Base-by-base conservation (phyloP, 2,888 invertebrate genomes). In the Linyphia triangularis region DNA sequence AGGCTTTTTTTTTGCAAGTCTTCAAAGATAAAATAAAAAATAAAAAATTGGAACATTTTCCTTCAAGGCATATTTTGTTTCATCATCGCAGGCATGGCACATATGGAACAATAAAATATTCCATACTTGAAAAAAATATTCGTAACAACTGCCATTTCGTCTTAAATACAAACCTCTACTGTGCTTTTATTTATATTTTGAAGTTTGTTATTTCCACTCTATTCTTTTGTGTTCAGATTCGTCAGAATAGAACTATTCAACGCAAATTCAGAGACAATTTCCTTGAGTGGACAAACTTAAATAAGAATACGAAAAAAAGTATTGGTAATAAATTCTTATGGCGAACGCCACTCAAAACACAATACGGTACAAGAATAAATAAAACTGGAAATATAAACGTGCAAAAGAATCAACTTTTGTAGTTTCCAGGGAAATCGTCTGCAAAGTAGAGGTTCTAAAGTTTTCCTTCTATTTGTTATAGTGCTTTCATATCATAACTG, bases 331-430 rank as follows among this genome's bases (percentile, higher is more conserved):
- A 51, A n/a, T 13, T 51, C 5, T 51, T 3, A n/a, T 51, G 51
- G 51, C 13, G 13, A 51, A 51, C 51, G n/a, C n/a, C 51, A n/a
- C 51, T 16, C 51, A 51, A 51, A 51, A 51, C 5, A 51, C n/a
- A 10, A 51, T 51, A n/a, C 37, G 1, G 40, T 24, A 51, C 51
- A 77, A 33, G 63, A 77, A 77, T 61, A 75, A 75, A 77, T 22
- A 22, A 77, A 24, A 16, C 61, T 16, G 33, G n/a, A 30, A 67
- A 67, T n/a, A 67, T 26, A 33, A 67, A 13, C 30, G n/a, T 67
- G 22, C 63, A 6, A 73, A 73, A 73, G 30, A 59, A 73, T 33
- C 30, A 13, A 51, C 51, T n/a, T 33, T 30, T 9, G 3, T 57
- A 73, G n/a, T 73, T 57, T 61, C 77, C 10, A 26, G 7, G 26